Conservation (phyloP, 2,888 invertebrate genomes). For the Napeogenes sylphis region DNA sequence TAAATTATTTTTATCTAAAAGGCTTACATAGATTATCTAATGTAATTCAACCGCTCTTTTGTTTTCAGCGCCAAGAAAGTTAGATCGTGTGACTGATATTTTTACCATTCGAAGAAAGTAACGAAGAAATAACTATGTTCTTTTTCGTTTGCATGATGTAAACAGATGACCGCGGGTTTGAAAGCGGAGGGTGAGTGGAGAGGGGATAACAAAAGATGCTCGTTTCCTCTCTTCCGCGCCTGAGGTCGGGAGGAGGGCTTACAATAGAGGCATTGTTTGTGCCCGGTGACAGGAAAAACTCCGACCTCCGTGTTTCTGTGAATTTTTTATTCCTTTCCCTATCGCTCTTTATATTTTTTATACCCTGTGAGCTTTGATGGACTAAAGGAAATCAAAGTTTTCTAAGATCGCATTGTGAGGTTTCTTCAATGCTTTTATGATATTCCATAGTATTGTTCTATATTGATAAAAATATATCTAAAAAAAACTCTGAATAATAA, state of each 20-base stretch:
- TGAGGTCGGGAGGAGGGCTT: slow-evolving; percentile 43
- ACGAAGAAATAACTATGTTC: slow-evolving; percentile 51
- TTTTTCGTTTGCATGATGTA: slow-evolving; percentile 65
- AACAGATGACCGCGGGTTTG: slow-evolving; percentile 74
- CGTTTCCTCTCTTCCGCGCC: slow-evolving; percentile 65
- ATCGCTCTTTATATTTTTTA: slow-evolving; percentile 51
- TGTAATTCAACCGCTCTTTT: not conserved
- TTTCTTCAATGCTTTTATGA: slow-evolving; percentile 21
- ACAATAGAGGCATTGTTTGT: slow-evolving; percentile 76
- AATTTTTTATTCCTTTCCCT: slow-evolving; percentile 72
- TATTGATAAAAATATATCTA: slow-evolving; percentile 8
- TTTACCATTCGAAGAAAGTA: slow-evolving; percentile 29
- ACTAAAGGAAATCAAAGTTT: slow-evolving; percentile 66
- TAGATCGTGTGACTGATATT: slow-evolving; percentile 21
- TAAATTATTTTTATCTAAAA: too few relatives aligned
- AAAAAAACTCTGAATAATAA: too few relatives aligned
- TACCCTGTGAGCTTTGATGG: slow-evolving; percentile 64
- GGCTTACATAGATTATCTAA: not conserved
- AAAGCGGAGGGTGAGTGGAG: slow-evolving; percentile 58
- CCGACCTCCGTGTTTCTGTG: slow-evolving; percentile 76
- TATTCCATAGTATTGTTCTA: not conserved
- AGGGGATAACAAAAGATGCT: slow-evolving; percentile 71
- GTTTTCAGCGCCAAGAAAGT: not conserved
- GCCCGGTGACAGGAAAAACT: slow-evolving; percentile 78
- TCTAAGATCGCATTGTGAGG: slow-evolving; percentile 29